Base-by-base conservation (phyloP, 2,888 invertebrate genomes). In the Chalcis sispes region DNA sequence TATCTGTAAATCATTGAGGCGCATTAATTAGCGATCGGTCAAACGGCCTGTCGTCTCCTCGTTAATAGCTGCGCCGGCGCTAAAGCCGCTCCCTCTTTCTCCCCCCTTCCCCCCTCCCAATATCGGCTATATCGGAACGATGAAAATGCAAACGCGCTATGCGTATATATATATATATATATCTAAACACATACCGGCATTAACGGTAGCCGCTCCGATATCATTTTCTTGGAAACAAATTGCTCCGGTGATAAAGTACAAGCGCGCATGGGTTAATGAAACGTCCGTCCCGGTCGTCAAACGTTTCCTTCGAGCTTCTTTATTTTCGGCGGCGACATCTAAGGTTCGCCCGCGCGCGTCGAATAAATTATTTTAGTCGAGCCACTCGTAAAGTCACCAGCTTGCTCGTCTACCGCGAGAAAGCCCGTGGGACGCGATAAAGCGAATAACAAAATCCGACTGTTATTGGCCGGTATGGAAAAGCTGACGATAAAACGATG, bases 341-440 rank as follows among this genome's bases (percentile, higher is more conserved):
- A 81, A 85, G 78, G 80, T 80, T 25, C 13, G n/a, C n/a, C n/a
- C n/a, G n/a, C n/a, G 10, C 54, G 76, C 80, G 79, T 67, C 78
- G 77, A 82, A 84, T 82, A 81, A 83, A 81, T 83, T 83, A 84
- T 84, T n/a, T n/a, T 83, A 82, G 81, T 80, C 76, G 79, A 80
- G 80, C 80, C 81, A 80, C 80, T 81, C 81, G 79, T 79, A 80
- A 80, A 79, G 73, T 79, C 42, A 32, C 15, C 13, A 42, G 2
- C 4, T 4, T 36, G 10, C 61, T 27, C 52, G 62, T 20, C 25
- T n/a, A 27, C 50, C 18, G 20, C 54, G 4, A 3, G 10, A 10
- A 10, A 36, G 15, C n/a, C 64, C 76, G 67, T 78, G 72, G 54
- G 32, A 7, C 25, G 77, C 79, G 78, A 69, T 76, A 82, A 82